phyloP scores from a whole-genome alignment of 1,140 invertebrate genomes.

The Metaphire vulgaris region DNA sequence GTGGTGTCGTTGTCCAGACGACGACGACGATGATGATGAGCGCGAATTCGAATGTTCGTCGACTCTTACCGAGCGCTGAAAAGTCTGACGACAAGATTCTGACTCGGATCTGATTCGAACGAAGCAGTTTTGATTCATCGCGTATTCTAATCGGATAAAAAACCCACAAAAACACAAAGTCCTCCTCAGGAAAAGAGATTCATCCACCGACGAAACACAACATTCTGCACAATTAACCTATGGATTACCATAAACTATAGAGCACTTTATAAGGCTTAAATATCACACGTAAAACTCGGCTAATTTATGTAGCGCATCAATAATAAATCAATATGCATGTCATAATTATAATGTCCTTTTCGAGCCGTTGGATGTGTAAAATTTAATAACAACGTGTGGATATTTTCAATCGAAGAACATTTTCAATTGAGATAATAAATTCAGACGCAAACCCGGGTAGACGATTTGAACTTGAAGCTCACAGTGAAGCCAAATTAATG shows the following conservation, averaged over 20 bases:
- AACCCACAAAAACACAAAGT: background rate
- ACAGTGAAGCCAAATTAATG: no score
- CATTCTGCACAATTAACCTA: background rate
- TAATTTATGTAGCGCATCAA: no score
- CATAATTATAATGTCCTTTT: no score
- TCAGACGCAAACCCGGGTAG: no score
- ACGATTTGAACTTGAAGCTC: no score
- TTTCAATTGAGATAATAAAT: no score
- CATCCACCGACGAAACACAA: background rate
- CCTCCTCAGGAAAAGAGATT: background rate
- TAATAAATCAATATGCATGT: no score
- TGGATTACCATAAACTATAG: background rate
- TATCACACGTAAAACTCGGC: no score
- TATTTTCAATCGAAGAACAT: no score
- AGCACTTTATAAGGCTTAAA: no score
- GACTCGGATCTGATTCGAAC: background rate
- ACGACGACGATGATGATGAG: background rate
- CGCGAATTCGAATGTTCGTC: background rate
- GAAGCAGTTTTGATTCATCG: background rate
- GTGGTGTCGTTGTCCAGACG: background rate
- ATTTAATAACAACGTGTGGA: no score
- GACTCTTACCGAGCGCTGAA: background rate
- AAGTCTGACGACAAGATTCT: background rate
- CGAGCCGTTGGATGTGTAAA: no score
- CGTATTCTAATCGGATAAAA: background rate